Evolutionary conservation across 2,797 vertebrate genomes (phyloP).

Genomic region (Mormyrops boulengeri): DNA sequence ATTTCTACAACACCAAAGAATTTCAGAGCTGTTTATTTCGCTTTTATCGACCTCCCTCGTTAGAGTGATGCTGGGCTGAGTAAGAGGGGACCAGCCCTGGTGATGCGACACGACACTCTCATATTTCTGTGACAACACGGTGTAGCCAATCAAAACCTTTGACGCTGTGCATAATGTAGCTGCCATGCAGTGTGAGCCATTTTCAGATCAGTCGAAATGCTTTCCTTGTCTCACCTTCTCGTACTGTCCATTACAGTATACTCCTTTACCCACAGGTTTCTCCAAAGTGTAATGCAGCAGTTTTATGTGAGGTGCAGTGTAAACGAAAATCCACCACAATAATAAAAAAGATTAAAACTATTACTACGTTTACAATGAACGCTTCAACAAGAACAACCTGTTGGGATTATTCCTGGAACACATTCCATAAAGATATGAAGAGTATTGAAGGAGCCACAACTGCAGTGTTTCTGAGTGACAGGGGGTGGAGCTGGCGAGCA

Average conservation of each 20-base stretch:
- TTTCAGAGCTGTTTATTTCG: neutral
- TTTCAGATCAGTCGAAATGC: neutral
- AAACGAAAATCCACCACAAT: neutral
- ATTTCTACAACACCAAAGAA: conserved; percentile 32
- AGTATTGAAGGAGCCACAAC: neutral
- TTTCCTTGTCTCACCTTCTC: neutral
- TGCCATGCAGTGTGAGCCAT: neutral
- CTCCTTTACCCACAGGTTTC: neutral
- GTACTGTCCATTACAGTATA: neutral
- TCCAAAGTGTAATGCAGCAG: neutral
- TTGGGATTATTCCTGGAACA: neutral
- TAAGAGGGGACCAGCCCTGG: neutral
- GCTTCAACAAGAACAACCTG: neutral
- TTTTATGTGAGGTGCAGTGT: neutral
- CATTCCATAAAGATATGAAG: neutral
- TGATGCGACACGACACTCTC: neutral
- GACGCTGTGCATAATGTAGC: neutral
- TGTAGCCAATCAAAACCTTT: neutral
- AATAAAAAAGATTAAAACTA: conserved; percentile 2
- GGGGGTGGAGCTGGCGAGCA: neutral
- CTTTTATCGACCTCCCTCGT: neutral
- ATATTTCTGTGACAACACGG: neutral
- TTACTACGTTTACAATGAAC: conserved; percentile 1
- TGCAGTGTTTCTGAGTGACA: neutral
- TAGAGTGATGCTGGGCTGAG: neutral